Conservation (phyloP, 2,113 vertebrate species). For the Blennius ocellaris region DNA sequence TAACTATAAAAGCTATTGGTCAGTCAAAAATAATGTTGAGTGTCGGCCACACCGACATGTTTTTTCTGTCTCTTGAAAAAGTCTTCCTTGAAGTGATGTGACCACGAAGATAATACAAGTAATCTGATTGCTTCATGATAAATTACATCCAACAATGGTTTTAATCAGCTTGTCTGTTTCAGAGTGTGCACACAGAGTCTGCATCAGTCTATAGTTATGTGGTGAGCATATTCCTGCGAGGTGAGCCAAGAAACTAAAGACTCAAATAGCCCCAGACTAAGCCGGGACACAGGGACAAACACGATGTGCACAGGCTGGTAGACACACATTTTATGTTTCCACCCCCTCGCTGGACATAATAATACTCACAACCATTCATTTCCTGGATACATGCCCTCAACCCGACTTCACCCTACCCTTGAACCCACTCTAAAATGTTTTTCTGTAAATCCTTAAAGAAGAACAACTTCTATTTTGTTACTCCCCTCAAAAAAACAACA, state of each 20-base stretch:
- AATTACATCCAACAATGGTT: neutral
- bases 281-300: neutral
- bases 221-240: constrained; percentile 32
- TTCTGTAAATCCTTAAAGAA: no score
- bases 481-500: no score
- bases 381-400: neutral
- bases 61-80: no score
- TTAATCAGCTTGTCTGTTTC: neutral
- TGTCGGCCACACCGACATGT: no score
- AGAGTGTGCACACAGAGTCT: neutral
- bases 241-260: constrained; percentile 50
- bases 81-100: no score
- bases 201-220: constrained; percentile 44
- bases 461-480: no score
- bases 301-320: neutral
- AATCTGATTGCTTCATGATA: no score
- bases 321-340: neutral
- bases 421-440: no score
- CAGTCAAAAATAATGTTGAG: no score
- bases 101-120: no score
- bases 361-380: neutral
- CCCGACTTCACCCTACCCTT: no score
- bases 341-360: neutral
- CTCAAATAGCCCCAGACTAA: constrained; percentile 49
- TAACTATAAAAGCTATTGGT: no score